Conservation (phyloP, 2,113 vertebrate species). For the Alligator mississippiensis region DNA sequence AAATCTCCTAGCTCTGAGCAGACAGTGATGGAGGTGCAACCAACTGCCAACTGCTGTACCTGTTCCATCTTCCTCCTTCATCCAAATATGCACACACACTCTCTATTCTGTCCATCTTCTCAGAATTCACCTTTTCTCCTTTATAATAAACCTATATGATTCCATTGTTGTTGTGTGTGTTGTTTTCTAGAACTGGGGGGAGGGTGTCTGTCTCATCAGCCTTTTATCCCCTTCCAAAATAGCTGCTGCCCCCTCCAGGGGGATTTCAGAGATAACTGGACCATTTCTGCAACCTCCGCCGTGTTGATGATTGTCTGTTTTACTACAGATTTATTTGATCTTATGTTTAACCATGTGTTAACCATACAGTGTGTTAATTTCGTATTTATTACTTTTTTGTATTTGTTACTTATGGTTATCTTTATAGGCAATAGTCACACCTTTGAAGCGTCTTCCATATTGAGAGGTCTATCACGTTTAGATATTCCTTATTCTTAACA, state of each 20-base stretch:
- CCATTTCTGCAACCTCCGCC: neutral
- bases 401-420: neutral
- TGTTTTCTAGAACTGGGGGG: no score
- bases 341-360: neutral
- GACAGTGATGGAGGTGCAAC: neutral
- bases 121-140: neutral
- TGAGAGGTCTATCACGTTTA: neutral
- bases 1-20: neutral
- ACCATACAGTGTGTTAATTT: neutral
- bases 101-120: neutral
- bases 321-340: rapidly evolving
- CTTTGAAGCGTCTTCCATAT: neutral
- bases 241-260: neutral
- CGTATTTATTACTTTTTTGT: neutral
- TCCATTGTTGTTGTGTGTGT: no score
- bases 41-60: neutral
- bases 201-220: neutral
- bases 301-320: neutral
- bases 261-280: neutral
- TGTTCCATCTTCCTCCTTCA: no score
- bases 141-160: neutral
- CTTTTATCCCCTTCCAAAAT: neutral
- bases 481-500: neutral
- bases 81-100: neutral
- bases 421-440: neutral